A percentile compares a stretch with the other conserved stretches of the same genome.
phyloP scores from a whole-genome alignment of 2,888 invertebrate genomes.

The Drosophila sordidula region DNA sequence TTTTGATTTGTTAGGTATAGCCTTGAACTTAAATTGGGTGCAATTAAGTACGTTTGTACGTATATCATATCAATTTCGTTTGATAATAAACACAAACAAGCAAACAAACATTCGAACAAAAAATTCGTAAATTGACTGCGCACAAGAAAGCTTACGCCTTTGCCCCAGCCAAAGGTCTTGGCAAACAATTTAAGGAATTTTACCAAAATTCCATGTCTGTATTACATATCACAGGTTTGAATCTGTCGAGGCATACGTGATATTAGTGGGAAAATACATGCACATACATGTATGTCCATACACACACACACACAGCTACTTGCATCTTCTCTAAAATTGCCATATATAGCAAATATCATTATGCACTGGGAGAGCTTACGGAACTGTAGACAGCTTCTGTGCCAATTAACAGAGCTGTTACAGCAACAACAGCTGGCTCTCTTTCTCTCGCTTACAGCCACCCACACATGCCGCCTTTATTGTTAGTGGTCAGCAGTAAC shows the following conservation, averaged over 20 bases:
- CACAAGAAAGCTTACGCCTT: slow-evolving; percentile 51
- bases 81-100: slow-evolving; percentile 51
- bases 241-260: slow-evolving; percentile 45
- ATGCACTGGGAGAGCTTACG: slow-evolving; percentile 29
- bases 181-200: slow-evolving; percentile 61
- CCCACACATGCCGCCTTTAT: slow-evolving; percentile 5
- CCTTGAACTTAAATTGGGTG: slow-evolving; percentile 71
- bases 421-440: slow-evolving; percentile 6
- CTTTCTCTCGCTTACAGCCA: background rate
- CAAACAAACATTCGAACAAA: slow-evolving; percentile 44
- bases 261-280: slow-evolving; percentile 15
- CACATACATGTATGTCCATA: slow-evolving; percentile 2
- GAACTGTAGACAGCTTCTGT: background rate
- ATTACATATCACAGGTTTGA: slow-evolving; percentile 50
- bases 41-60: slow-evolving; percentile 41
- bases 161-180: slow-evolving; percentile 52
- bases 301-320: background rate
- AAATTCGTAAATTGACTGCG: slow-evolving; percentile 49
- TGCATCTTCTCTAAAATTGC: slow-evolving; percentile 40
- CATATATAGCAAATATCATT: slow-evolving; percentile 44
- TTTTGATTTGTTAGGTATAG: slow-evolving; percentile 50
- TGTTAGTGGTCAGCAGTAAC: slow-evolving; percentile 2
- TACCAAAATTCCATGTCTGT: slow-evolving; percentile 35
- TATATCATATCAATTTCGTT: slow-evolving; percentile 47
- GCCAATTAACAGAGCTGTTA: slow-evolving; percentile 7